A percentile compares a stretch with the other conserved stretches of the same genome.
These are phyloP conservation scores for Xyrauchen texanus DNA, from an alignment of 2,113 vertebrate genomes.

Conservation along the genomic window DNA sequence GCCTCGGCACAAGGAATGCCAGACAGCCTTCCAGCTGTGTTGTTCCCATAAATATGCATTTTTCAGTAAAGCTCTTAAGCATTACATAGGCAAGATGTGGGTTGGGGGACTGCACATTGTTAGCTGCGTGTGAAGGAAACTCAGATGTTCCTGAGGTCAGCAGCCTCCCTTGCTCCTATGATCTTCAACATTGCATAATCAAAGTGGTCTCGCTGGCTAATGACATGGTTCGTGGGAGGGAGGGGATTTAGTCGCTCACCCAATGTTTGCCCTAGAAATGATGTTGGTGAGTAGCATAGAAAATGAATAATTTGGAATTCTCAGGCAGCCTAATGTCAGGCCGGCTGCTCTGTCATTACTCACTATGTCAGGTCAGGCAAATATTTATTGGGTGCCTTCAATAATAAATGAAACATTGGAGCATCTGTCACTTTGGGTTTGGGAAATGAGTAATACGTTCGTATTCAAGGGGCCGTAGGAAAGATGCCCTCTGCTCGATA, in stretches of 20 bases:
- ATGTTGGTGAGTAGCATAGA: neutral
- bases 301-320: slow-evolving; percentile 53
- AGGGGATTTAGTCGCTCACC: neutral
- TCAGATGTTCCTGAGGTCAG: too few relatives aligned
- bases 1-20: neutral
- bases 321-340: slow-evolving; percentile 48
- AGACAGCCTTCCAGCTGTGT: neutral
- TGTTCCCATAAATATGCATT: slow-evolving; percentile 3
- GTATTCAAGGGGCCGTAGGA: neutral
- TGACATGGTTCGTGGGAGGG: neutral
- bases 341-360: slow-evolving; percentile 60
- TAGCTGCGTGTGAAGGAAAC: neutral
- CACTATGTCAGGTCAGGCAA: slow-evolving; percentile 67
- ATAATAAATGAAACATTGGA: slow-evolving; percentile 71
- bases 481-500: slow-evolving; percentile 23
- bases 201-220: slow-evolving; percentile 1
- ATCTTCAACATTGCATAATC: slow-evolving; percentile 17
- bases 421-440: slow-evolving; percentile 68
- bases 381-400: slow-evolving; percentile 72
- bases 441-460: slow-evolving; percentile 46
- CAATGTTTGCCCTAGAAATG: neutral
- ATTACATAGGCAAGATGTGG: slow-evolving; percentile 2
- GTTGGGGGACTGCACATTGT: neutral
- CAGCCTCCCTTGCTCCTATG: neutral
- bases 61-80: slow-evolving; percentile 3